Percentiles rank a stretch among this genome's conserved stretches.
Conservation (phyloP, 2,113 vertebrate genomes). For the Anhinga rufa region DNA sequence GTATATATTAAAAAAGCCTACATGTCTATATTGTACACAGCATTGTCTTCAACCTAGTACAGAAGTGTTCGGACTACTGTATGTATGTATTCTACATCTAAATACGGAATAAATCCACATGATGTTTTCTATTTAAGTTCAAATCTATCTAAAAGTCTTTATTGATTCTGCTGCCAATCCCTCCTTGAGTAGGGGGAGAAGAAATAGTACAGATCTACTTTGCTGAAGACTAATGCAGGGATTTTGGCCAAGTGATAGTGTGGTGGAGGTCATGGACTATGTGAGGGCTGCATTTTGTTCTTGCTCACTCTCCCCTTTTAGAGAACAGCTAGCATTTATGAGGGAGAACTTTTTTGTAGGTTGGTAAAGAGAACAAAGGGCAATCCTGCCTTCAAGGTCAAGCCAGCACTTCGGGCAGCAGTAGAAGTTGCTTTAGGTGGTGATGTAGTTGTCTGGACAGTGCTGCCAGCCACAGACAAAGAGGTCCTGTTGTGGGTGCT, state of each 20-base stretch:
- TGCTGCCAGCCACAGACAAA: background rate
- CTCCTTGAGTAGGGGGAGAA: background rate
- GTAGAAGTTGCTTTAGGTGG: background rate
- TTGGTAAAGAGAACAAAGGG: background rate
- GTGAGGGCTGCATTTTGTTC: background rate
- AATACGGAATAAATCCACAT: background rate
- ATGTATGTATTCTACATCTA: background rate
- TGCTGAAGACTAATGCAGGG: too few species aligned
- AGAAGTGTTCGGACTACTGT: background rate
- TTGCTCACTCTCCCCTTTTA: background rate
- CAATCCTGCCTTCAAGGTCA: background rate
- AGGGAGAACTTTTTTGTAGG: background rate
- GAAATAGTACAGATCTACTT: background rate
- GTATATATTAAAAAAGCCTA: background rate
- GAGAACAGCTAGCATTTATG: background rate
- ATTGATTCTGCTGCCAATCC: background rate
- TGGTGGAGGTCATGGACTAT: rapidly evolving
- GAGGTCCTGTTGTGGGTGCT: rapidly evolving
- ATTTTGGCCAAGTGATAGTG: rapidly evolving
- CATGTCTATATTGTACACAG: background rate
- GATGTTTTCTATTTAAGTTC: background rate
- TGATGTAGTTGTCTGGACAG: background rate
- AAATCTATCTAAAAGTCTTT: background rate
- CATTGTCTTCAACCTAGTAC: background rate
- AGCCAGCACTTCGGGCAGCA: background rate